Conservation (phyloP, 2,113 vertebrate genomes). For the Anoura caudifer region DNA sequence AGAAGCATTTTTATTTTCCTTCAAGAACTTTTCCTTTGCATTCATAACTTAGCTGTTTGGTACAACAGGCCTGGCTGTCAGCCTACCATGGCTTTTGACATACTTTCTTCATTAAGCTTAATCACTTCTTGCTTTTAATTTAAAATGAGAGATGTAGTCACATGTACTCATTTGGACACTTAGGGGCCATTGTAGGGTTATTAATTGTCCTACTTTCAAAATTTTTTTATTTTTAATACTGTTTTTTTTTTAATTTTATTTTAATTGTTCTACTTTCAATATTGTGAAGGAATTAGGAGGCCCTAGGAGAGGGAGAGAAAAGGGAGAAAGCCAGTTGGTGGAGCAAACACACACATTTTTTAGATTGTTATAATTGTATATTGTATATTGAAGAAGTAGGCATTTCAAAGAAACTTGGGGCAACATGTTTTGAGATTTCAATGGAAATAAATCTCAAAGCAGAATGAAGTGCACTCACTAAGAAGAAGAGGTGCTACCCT, state of each 20-base stretch:
- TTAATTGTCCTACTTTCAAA: neutral
- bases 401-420: slow-evolving; percentile 70
- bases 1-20: neutral
- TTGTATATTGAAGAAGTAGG: slow-evolving; percentile 49
- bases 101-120: neutral
- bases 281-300: neutral
- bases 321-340: neutral
- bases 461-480: slow-evolving; percentile 49
- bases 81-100: neutral
- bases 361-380: neutral
- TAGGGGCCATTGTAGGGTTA: neutral
- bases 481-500: slow-evolving; percentile 34
- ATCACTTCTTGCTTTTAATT: neutral
- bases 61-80: neutral
- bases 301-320: neutral
- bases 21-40: neutral
- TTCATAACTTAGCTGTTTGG: neutral
- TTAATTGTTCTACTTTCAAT: neutral
- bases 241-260: too few species aligned
- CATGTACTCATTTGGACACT: neutral
- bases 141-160: neutral
- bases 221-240: too few species aligned
- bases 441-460: slow-evolving; percentile 52
- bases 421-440: slow-evolving; percentile 56
- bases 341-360: neutral